A percentile compares a stretch with the other conserved stretches of the same genome.
Evolutionary conservation across 2,888 invertebrate species (phyloP).

Genomic region (Diaprepes abbreviatus): DNA sequence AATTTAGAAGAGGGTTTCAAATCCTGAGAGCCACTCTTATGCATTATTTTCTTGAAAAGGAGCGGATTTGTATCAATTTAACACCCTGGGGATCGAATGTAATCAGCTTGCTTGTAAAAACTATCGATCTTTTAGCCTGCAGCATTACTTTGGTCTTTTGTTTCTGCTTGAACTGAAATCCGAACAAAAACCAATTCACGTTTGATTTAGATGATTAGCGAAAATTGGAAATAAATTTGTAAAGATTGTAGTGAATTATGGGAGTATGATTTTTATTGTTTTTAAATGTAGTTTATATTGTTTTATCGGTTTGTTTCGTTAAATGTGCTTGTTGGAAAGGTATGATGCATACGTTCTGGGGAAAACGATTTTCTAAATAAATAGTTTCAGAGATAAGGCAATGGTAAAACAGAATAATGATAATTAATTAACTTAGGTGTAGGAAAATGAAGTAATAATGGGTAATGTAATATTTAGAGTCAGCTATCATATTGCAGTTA

Average conservation of each 20-base stretch:
- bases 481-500: too few relatives aligned
- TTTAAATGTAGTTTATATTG: too few relatives aligned
- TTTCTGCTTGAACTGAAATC: constrained; percentile 9
- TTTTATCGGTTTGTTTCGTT: too few relatives aligned
- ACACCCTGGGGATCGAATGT: constrained; percentile 26
- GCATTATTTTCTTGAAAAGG: constrained; percentile 20
- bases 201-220: constrained; percentile 1
- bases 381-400: too few relatives aligned
- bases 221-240: constrained; percentile 13
- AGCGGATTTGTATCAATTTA: constrained; percentile 31
- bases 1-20: constrained; percentile 16
- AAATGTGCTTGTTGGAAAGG: too few relatives aligned
- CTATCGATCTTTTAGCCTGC: constrained; percentile 28
- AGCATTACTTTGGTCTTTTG: constrained; percentile 11
- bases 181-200: constrained; percentile 10
- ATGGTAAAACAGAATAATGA: too few relatives aligned
- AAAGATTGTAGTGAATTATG: not conserved
- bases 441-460: too few relatives aligned
- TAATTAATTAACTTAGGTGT: too few relatives aligned
- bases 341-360: too few relatives aligned
- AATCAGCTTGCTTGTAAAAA: constrained; percentile 31
- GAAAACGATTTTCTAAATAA: too few relatives aligned
- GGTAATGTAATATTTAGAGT: too few relatives aligned
- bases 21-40: constrained; percentile 21
- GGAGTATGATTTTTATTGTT: too few relatives aligned